These are phyloP conservation scores for Tarsius wallacei DNA, from an alignment of 2,797 vertebrate genomes.

Conservation along the genomic window DNA sequence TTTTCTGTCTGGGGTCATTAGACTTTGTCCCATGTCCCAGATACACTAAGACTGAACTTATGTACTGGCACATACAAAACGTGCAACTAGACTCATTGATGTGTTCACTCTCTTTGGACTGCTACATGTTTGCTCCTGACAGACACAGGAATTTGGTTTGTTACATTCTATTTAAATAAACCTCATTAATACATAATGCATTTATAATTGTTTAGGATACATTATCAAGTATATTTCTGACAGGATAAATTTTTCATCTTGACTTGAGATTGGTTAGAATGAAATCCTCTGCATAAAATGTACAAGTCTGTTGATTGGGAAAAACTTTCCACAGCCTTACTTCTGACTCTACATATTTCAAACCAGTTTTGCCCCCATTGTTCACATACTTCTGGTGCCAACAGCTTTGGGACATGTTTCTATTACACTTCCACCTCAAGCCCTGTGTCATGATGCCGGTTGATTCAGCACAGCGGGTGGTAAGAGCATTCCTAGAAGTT, in stretches of 20 bases:
- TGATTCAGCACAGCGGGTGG: not conserved
- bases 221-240: not conserved
- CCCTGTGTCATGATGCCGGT: not conserved
- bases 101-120: not conserved
- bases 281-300: slow-evolving; percentile 41
- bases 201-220: not conserved
- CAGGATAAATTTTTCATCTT: not conserved
- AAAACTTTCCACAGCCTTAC: not conserved
- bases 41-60: not conserved
- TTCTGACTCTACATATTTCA: not conserved
- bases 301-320: not conserved
- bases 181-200: not conserved
- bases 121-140: not conserved
- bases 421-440: not conserved
- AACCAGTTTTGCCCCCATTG: not conserved
- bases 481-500: not conserved
- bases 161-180: not conserved
- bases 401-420: not conserved
- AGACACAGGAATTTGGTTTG: not conserved
- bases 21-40: not conserved
- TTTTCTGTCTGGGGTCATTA: not conserved
- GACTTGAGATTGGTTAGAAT: slow-evolving; percentile 16
- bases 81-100: not conserved
- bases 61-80: not conserved
- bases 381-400: not conserved